phyloP scores from a whole-genome alignment of 2,113 vertebrate species.

The Epinephelus lanceolatus region DNA sequence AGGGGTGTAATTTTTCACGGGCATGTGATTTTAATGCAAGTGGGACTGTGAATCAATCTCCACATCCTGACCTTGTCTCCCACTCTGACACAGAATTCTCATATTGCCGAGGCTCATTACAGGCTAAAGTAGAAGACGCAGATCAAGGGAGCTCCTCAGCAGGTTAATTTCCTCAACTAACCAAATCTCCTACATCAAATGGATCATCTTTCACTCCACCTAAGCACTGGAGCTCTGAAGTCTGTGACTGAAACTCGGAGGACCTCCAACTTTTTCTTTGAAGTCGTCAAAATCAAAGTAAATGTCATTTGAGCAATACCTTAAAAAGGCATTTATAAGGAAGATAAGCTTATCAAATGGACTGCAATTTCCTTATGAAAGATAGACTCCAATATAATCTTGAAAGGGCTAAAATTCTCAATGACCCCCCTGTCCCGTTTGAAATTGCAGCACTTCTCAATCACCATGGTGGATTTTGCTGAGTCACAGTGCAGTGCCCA shows the following conservation, averaged over 20 bases:
- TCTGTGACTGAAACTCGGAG: constrained; percentile 50
- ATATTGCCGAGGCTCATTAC: constrained; percentile 73
- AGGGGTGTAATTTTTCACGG: neutral
- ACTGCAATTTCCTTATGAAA: constrained; percentile 68
- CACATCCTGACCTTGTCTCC: constrained; percentile 26
- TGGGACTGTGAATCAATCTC: constrained; percentile 28
- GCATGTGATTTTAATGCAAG: constrained; percentile 32
- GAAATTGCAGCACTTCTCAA: constrained; percentile 44
- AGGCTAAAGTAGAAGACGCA: constrained; percentile 67
- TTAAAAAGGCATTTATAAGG: constrained; percentile 54
- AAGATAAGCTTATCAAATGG: constrained; percentile 76
- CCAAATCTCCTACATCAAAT: constrained; percentile 77
- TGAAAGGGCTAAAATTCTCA: constrained; percentile 35
- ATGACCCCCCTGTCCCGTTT: constrained; percentile 32
- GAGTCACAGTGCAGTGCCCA: constrained; percentile 52
- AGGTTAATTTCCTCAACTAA: constrained; percentile 80
- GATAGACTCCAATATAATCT: constrained; percentile 54
- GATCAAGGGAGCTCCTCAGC: constrained; percentile 74
- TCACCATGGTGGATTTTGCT: constrained; percentile 40
- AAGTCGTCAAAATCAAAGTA: constrained; percentile 68
- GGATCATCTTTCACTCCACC: constrained; percentile 74
- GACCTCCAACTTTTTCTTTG: constrained; percentile 70
- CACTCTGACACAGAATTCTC: constrained; percentile 55
- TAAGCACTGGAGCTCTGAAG: constrained; percentile 69
- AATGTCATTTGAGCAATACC: constrained; percentile 60